phyloP scores from a whole-genome alignment of 2,888 invertebrate genomes.

The Mythimna loreyi region DNA sequence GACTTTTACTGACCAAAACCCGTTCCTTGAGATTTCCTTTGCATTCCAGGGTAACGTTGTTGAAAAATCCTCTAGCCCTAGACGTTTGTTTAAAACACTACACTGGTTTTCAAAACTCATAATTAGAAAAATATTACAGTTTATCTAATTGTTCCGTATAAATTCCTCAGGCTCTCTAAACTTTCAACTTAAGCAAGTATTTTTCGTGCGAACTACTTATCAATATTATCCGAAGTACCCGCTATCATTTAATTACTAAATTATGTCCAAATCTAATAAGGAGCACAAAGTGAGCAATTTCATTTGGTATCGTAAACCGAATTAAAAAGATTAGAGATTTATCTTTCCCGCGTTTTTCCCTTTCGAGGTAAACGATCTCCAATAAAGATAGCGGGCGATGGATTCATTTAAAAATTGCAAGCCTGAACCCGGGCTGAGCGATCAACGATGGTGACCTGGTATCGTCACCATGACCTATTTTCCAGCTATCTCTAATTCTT shows the following conservation, averaged over 20 bases:
- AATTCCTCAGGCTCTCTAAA: background rate
- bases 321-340: constrained; percentile 43
- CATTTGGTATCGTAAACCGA: constrained; percentile 28
- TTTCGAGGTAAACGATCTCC: constrained; percentile 46
- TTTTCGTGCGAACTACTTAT: background rate
- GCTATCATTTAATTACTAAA: constrained; percentile 15
- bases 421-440: too few species aligned
- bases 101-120: background rate
- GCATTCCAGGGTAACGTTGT: too few species aligned
- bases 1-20: too few species aligned
- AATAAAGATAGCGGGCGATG: constrained; percentile 46
- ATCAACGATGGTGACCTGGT: constrained; percentile 37
- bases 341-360: constrained; percentile 42
- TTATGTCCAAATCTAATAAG: constrained; percentile 8
- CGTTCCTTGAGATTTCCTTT: too few species aligned
- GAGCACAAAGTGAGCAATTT: constrained; percentile 21
- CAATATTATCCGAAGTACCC: background rate
- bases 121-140: background rate
- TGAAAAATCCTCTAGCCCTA: too few species aligned
- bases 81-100: background rate
- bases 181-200: background rate
- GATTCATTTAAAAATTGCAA: constrained; percentile 53
- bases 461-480: constrained; percentile 45
- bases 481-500: constrained; percentile 44
- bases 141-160: background rate